Percentiles rank a stretch among this genome's conserved stretches.
Evolutionary conservation across 2,113 vertebrate species (phyloP).

Genomic region (Gyps fulvus): DNA sequence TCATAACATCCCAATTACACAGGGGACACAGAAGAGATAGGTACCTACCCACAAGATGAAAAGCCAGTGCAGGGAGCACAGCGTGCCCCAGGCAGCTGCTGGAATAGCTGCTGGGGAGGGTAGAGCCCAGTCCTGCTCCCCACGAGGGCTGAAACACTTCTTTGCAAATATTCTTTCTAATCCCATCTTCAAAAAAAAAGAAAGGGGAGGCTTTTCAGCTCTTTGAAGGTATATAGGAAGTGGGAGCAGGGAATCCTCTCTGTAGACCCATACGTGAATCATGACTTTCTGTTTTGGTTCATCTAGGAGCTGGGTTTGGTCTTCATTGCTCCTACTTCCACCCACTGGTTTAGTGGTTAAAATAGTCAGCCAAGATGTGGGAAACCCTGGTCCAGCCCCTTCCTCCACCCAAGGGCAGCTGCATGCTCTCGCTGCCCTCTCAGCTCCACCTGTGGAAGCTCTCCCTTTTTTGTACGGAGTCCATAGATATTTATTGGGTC

Average conservation of each 20-base stretch:
- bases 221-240: neutral
- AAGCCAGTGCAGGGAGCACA: neutral
- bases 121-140: neutral
- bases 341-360: neutral
- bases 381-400: neutral
- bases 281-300: constrained; percentile 23
- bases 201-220: neutral
- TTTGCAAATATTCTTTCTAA: neutral
- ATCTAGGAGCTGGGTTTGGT: neutral
- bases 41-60: neutral
- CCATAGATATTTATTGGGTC: neutral
- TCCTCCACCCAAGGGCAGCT: neutral
- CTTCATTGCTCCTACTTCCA: neutral
- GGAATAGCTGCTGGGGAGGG: neutral
- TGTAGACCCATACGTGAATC: neutral
- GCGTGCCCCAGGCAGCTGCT: neutral
- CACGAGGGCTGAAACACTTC: neutral
- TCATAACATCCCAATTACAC: neutral
- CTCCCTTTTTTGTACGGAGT: neutral
- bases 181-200: neutral
- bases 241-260: neutral
- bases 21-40: neutral
- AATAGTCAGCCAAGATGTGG: neutral
- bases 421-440: neutral
- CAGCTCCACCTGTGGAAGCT: neutral